These are phyloP conservation scores for Pomacea maculata DNA, from an alignment of 1,140 invertebrate genomes.

Conservation along the genomic window DNA sequence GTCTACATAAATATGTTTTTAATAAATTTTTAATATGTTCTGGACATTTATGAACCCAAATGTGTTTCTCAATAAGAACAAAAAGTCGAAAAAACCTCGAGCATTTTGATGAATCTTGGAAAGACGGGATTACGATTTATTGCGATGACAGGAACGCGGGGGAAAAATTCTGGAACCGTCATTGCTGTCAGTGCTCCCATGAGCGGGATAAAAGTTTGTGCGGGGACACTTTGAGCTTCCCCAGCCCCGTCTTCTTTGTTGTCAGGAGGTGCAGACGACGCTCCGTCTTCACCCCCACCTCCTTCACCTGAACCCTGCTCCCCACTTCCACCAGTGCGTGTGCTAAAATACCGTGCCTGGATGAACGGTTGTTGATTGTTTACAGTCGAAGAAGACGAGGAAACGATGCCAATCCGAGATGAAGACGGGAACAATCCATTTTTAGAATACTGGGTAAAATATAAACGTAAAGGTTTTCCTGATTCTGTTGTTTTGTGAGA, in stretches of 20 bases:
- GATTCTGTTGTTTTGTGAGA: neutral
- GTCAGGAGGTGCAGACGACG: neutral
- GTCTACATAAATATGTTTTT: no score
- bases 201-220: neutral
- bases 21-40: no score
- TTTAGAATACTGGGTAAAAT: neutral
- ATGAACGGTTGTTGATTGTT: neutral
- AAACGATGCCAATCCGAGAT: neutral
- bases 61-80: no score
- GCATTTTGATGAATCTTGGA: slow-evolving; percentile 97
- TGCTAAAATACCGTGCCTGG: neutral
- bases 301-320: neutral
- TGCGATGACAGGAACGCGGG: slow-evolving; percentile 93
- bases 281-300: neutral
- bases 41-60: no score
- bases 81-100: slow-evolving; percentile 76
- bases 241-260: neutral
- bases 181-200: slow-evolving; percentile 70
- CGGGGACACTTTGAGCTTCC: neutral
- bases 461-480: neutral
- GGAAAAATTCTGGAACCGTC: slow-evolving; percentile 96
- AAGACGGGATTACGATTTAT: slow-evolving; percentile 95
- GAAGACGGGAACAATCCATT: neutral
- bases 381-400: neutral
- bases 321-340: neutral